Conservation (phyloP, 2,888 invertebrate genomes). For the Agrochola lota region DNA sequence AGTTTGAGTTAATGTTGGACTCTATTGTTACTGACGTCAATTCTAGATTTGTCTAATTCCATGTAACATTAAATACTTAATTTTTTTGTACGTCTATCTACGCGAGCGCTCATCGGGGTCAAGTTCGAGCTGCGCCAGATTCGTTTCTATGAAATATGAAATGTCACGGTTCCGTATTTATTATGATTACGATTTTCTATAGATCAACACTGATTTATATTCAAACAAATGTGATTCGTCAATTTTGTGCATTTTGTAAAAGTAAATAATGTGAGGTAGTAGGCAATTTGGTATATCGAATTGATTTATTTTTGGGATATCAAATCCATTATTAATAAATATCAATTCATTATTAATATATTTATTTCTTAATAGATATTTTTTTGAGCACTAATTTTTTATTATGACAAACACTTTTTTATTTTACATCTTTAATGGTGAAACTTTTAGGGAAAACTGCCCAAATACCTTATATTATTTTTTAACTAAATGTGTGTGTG, state of each 20-base stretch:
- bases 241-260: conserved; percentile 3
- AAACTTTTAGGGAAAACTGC: background rate
- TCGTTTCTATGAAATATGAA: conserved; percentile 43
- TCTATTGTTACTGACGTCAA: conserved; percentile 5
- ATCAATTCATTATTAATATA: no score
- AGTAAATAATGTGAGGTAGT: background rate
- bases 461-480: background rate
- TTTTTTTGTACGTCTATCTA: conserved; percentile 62
- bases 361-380: no score
- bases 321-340: background rate
- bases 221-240: conserved; percentile 24
- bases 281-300: no score
- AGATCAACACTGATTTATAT: conserved; percentile 25
- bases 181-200: conserved; percentile 32
- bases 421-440: background rate
- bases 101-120: conserved; percentile 69
- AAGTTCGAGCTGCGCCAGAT: conserved; percentile 72
- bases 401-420: no score
- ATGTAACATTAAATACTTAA: conserved; percentile 52
- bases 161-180: conserved; percentile 60
- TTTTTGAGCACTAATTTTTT: background rate
- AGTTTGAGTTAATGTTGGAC: background rate
- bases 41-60: conserved; percentile 48
- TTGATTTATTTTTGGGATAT: background rate
- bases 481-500: accelerated